Percentiles rank a stretch among this genome's conserved stretches.
These are phyloP conservation scores for Scrobipalpa costella DNA, from an alignment of 2,888 invertebrate species.

Conservation along the genomic window DNA sequence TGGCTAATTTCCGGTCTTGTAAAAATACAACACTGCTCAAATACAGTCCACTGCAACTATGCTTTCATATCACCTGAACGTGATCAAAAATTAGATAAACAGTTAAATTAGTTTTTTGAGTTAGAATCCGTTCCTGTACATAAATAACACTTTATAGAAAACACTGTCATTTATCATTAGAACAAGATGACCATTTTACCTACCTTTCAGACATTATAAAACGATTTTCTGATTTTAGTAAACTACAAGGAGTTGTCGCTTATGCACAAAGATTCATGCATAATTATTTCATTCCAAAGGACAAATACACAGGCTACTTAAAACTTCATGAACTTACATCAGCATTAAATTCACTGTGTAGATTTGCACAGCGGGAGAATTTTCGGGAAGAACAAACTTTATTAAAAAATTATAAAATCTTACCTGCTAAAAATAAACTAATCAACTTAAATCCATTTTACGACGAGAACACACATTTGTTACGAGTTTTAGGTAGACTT, in stretches of 20 bases:
- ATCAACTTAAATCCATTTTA: background rate
- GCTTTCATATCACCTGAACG: background rate
- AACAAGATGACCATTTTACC: background rate
- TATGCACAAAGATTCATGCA: conserved; percentile 30
- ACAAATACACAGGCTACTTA: conserved; percentile 4
- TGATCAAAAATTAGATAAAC: background rate
- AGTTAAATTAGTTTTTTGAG: background rate
- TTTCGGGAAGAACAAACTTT: background rate
- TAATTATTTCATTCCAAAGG: conserved; percentile 25
- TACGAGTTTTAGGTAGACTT: background rate
- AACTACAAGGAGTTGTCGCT: too few species aligned
- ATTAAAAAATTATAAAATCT: background rate
- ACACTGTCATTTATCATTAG: conserved; percentile 21
- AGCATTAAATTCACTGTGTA: background rate
- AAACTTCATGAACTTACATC: background rate
- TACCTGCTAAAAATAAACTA: conserved; percentile 4
- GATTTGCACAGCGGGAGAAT: background rate
- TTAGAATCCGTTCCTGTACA: conserved; percentile 3
- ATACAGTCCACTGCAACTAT: conserved; percentile 17
- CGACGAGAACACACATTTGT: background rate
- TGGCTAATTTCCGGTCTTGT: conserved; percentile 8
- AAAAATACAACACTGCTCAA: background rate
- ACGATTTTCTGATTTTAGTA: conserved; percentile 23
- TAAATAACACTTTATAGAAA: too few species aligned
- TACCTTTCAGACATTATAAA: background rate